Evolutionary conservation across 2,888 invertebrate species (phyloP), one percentile per base, ranked within the genome.

Genomic region (Hirtodrosophila alboralis): DNA sequence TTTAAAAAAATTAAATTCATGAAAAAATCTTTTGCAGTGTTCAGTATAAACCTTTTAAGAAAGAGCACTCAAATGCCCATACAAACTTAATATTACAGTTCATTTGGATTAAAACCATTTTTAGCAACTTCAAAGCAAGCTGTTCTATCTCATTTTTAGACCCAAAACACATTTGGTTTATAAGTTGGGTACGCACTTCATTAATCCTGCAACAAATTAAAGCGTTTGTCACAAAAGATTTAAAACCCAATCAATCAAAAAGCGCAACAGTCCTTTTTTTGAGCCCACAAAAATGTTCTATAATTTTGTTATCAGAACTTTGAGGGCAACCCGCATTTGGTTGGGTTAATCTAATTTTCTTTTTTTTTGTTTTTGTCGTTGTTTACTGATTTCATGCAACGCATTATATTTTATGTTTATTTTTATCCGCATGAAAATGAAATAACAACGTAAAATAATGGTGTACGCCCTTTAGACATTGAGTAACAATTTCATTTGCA

Each of bases 401-500:
- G 59, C 63, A 74, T 80, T 78, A 78, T 58, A 62, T 70, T 70
- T 70, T 58, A 57, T 58, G 70, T 33, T 48, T 62, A 59, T 67
- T 67, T 68, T 71, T 65, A 79, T 76, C 66, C 65, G 60, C 74
- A 63, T 66, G 45, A 61, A 75, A 76, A 78, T 68, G 74, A 74
- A 81, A 80, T 75, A 80, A 73, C 70, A 78, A 51, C 62, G 60
- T 51, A 47, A 30, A 64, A 54, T 53, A 57, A 41, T 36, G 26
- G 58, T 41, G 21, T 34, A 40, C 30, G 57, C 63, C 57, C 63
- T 38, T 53, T 59, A 60, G 73, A 67, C 70, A 73, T 80, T 75
- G 80, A 77, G 80, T 73, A 80, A 81, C 79, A 80, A 80, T 75
- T 80, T 80, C 73, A 80, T 80, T 80, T 80, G 80, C 80, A 80